These are phyloP conservation scores for Drosophila tsacasi DNA, from an alignment of 1,140 invertebrate species.

Conservation along the genomic window DNA sequence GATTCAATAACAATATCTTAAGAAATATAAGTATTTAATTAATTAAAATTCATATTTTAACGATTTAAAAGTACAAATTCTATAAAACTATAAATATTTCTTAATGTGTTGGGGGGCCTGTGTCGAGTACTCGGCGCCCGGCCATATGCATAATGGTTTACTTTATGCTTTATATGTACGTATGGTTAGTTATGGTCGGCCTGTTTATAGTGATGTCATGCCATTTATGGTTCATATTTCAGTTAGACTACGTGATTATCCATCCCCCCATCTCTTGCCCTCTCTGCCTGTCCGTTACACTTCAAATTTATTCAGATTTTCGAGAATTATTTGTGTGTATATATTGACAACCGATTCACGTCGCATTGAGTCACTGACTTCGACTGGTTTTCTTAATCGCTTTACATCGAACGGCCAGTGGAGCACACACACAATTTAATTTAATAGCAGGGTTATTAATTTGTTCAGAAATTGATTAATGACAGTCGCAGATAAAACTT, in stretches of 20 bases:
- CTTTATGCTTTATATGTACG: conserved; percentile 37
- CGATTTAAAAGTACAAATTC: too few species aligned
- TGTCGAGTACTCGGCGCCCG: conserved; percentile 20
- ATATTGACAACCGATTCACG: conserved; percentile 72
- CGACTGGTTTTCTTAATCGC: conserved; percentile 32
- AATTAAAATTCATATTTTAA: too few species aligned
- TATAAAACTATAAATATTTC: not conserved
- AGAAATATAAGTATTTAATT: too few species aligned
- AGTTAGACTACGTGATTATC: conserved; percentile 73
- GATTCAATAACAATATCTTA: not conserved
- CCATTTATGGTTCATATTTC: conserved; percentile 82
- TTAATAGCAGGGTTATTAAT: conserved; percentile 44
- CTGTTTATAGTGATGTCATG: conserved; percentile 77
- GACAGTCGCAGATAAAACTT: conserved; percentile 11
- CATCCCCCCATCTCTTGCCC: not conserved
- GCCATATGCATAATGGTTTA: conserved; percentile 50
- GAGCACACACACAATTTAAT: conserved; percentile 27
- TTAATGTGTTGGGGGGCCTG: not conserved
- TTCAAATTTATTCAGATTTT: conserved; percentile 48
- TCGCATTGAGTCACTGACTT: conserved; percentile 53
- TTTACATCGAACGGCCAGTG: conserved; percentile 32
- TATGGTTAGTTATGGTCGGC: conserved; percentile 70
- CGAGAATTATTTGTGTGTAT: conserved; percentile 33
- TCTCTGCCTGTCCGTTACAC: conserved; percentile 26
- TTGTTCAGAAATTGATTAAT: conserved; percentile 45